These are phyloP conservation scores for Abrostola triplasia DNA, from an alignment of 2,888 invertebrate species.

Conservation along the genomic window DNA sequence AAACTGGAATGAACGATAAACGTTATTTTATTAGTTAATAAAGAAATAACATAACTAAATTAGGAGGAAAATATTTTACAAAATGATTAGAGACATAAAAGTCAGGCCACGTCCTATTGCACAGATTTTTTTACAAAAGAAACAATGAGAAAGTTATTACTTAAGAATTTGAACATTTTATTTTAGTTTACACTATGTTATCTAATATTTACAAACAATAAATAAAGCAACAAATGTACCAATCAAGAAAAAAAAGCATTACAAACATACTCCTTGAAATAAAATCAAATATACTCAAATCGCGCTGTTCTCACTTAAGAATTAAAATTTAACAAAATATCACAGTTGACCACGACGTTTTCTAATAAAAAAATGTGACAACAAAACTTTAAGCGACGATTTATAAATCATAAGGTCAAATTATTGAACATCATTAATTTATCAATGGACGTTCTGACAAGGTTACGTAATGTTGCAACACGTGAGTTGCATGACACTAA, in stretches of 20 bases:
- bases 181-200: conserved; percentile 71
- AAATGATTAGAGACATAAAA: conserved; percentile 68
- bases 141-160: conserved; percentile 58
- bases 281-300: conserved; percentile 71
- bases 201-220: conserved; percentile 87
- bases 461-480: conserved; percentile 37
- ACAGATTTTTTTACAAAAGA: conserved; percentile 71
- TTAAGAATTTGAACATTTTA: conserved; percentile 75
- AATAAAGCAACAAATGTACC: conserved; percentile 84
- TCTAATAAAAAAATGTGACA: conserved; percentile 73
- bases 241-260: conserved; percentile 69
- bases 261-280: conserved; percentile 67
- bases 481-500: conserved; percentile 37
- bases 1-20: conserved; percentile 88
- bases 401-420: conserved; percentile 59
- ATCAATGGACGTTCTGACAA: conserved; percentile 42
- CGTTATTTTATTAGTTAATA: conserved; percentile 84
- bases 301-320: conserved; percentile 78
- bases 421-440: conserved; percentile 47
- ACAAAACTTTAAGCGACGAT: conserved; percentile 70
- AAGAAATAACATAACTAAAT: conserved; percentile 86
- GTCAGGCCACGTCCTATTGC: conserved; percentile 84
- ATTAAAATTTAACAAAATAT: conserved; percentile 88
- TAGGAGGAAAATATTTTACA: conserved; percentile 79
- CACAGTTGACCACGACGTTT: conserved; percentile 87